Conservation (phyloP, 2,797 vertebrate species). For the Helarctos malayanus region DNA sequence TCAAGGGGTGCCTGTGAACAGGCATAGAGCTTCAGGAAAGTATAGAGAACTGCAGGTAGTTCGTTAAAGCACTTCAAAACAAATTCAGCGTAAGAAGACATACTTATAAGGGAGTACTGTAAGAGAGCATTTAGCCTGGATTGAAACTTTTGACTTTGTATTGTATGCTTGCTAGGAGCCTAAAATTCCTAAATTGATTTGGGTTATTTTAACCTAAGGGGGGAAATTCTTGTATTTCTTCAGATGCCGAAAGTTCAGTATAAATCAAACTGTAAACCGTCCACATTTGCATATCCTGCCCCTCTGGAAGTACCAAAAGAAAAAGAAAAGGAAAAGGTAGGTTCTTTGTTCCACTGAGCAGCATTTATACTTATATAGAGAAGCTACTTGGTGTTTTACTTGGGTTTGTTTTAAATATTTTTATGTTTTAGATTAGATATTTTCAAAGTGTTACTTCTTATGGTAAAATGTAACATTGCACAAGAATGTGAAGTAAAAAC, state of each 20-base stretch:
- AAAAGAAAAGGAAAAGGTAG: constrained; percentile 99
- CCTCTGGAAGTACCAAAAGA: constrained; percentile 99
- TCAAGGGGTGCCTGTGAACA: not conserved
- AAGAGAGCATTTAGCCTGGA: constrained; percentile 73
- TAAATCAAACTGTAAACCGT: constrained; percentile 99
- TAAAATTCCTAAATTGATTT: constrained; percentile 48
- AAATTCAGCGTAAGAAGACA: constrained; percentile 43
- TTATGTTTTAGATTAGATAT: constrained; percentile 3
- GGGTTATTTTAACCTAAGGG: constrained; percentile 36
- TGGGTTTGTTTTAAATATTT: constrained; percentile 29
- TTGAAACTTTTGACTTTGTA: constrained; percentile 79
- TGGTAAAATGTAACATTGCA: constrained; percentile 25
- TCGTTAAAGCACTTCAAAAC: not conserved
- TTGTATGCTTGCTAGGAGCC: constrained; percentile 78
- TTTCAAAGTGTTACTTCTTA: not conserved
- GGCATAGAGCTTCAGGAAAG: not conserved
- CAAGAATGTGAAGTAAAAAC: constrained; percentile 16
- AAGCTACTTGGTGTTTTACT: constrained; percentile 23
- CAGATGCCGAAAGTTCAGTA: constrained; percentile 99
- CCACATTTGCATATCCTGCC: constrained; percentile 98
- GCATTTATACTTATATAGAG: not conserved
- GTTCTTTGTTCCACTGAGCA: constrained; percentile 58
- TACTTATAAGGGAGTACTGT: constrained; percentile 78
- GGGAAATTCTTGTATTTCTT: constrained; percentile 70
- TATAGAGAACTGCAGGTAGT: not conserved